Evolutionary conservation across 2,888 invertebrate genomes (phyloP), one percentile per base, ranked within the genome.

Genomic region (Eilema sororculum): DNA sequence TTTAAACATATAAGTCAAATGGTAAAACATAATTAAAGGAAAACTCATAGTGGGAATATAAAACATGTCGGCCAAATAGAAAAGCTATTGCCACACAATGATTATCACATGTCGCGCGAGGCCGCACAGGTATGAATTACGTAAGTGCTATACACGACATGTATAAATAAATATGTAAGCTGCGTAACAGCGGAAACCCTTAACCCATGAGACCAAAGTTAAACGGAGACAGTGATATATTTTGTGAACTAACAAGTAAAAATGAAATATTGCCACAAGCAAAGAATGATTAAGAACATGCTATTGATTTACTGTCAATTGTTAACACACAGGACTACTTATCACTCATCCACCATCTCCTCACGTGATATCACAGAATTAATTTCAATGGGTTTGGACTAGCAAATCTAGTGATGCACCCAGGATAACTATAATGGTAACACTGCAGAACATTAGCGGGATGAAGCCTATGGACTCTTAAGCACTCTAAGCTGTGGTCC

Each of bases 51-150:
- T 67, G 70, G 79, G 77, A 72, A 46, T 67, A 63, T 75, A 67
- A 81, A 78, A 72, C 37, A 64, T 64, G 41, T 30, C 73, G 72
- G 76, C 78, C 68, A 69, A 77, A 76, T 78, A 77, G 78, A 78
- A 82, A 82, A 81, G 71, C 67, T 77, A 73, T 82, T 82, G 80
- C 72, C 73, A 80, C 82, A 83, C 72, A 76, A 80, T 82, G 83
- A 82, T 85, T 85, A 85, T 83, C 84, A 84, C 84, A 75, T 80
- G 78, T 79, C 77, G 79, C 79, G 77, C 83, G 86, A 84, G 87
- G 86, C 86, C 84, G 79, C 75, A 60, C 84, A 84, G 78, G 85
- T 82, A 83, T 76, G 72, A 73, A 78, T 90, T 90, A 89, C 87
- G 89, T 87, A 90, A 90, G 83, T 84, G 84, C 69, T 75, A 82